Evolutionary conservation across 2,113 vertebrate species (phyloP).

Genomic region (Protomyctophum bolini): DNA sequence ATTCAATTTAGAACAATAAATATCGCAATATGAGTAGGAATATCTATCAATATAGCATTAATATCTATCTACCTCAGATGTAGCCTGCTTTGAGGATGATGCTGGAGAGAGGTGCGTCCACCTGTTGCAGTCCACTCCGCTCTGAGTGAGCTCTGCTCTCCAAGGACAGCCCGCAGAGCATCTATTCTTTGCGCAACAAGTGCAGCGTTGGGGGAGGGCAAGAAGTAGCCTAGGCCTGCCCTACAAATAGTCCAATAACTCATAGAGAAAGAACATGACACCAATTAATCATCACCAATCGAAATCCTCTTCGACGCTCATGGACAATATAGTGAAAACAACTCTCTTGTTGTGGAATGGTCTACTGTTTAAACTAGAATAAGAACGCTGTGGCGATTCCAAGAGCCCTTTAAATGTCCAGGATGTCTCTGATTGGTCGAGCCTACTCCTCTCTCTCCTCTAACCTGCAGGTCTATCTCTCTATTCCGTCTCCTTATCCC

Average conservation of each 20-base stretch:
- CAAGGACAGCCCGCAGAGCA: conserved; percentile 48
- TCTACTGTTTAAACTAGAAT: too few species aligned
- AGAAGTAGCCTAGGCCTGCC: background rate
- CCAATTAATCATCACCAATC: conserved; percentile 9
- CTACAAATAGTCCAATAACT: conserved; percentile 30
- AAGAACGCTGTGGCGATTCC: conserved; percentile 56
- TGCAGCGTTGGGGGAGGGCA: conserved; percentile 52
- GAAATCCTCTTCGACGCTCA: conserved; percentile 28
- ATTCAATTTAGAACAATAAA: too few species aligned
- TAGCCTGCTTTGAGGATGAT: conserved; percentile 26
- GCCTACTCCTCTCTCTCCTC: background rate
- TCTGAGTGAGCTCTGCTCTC: conserved; percentile 55
- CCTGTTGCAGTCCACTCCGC: conserved; percentile 64
- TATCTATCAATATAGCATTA: too few species aligned
- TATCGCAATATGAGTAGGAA: too few species aligned
- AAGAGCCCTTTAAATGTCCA: conserved; percentile 58
- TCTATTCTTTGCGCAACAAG: conserved; percentile 71
- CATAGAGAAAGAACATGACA: background rate
- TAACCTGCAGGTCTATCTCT: conserved; percentile 19
- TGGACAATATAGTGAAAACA: background rate
- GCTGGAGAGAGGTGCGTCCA: conserved; percentile 47
- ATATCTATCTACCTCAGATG: too few species aligned
- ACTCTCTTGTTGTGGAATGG: too few species aligned
- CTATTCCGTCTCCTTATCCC: background rate
- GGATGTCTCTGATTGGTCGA: conserved; percentile 63